Percentiles rank a stretch among this genome's conserved stretches.
phyloP scores from a whole-genome alignment of 2,113 vertebrate genomes.

The Struthidea cinerea region DNA sequence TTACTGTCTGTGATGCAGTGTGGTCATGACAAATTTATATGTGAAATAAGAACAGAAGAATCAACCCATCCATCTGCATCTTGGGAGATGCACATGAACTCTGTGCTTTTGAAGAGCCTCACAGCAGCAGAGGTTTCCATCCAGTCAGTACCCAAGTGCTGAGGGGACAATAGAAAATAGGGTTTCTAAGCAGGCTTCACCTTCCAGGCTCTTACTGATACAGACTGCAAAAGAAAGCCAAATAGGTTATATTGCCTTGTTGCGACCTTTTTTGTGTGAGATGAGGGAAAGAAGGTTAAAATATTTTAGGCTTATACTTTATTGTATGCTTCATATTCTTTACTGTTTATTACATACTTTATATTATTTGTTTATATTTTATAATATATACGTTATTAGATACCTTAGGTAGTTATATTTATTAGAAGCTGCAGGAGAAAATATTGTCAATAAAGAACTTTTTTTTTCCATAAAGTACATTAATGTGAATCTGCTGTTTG shows the following conservation, averaged over 20 bases:
- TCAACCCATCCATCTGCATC: not conserved
- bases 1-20: not conserved
- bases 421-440: not conserved
- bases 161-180: not conserved
- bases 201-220: not conserved
- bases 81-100: not conserved
- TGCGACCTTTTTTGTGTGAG: not conserved
- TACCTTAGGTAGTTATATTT: not conserved
- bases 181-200: not conserved
- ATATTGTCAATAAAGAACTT: not conserved
- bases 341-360: not conserved
- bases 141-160: rapidly evolving
- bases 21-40: not conserved
- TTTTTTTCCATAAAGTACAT: not conserved
- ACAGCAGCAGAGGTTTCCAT: not conserved
- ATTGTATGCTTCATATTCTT: not conserved
- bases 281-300: not conserved
- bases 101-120: not conserved
- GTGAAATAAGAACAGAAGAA: not conserved
- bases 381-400: not conserved
- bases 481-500: not conserved
- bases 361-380: not conserved
- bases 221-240: not conserved
- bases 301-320: not conserved
- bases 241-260: not conserved